These are phyloP conservation scores for Heterotis niloticus DNA, from an alignment of 2,113 vertebrate genomes.

Conservation along the genomic window DNA sequence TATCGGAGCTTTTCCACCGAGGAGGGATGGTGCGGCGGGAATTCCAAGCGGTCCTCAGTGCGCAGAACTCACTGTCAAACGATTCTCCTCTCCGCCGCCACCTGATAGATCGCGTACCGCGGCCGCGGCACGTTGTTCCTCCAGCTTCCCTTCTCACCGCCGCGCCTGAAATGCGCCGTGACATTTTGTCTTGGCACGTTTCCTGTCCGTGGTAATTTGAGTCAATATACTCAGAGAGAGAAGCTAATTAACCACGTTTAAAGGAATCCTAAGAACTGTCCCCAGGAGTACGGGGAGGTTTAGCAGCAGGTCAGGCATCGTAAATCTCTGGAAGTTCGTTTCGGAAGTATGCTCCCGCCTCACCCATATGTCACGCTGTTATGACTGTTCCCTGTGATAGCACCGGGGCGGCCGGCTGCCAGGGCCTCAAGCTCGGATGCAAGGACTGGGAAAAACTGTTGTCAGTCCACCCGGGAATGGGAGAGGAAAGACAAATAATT, in stretches of 20 bases:
- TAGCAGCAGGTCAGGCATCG: conserved; percentile 51
- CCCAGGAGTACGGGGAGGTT: conserved; percentile 44
- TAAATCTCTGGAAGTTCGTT: conserved; percentile 29
- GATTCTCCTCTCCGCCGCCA: background rate
- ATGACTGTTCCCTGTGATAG: background rate
- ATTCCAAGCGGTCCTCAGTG: background rate
- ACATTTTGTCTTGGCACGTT: conserved; percentile 23
- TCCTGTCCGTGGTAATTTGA: conserved; percentile 19
- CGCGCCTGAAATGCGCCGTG: conserved; percentile 6
- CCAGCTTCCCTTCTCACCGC: background rate
- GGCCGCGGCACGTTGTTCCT: background rate
- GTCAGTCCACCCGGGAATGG: background rate
- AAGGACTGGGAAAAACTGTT: background rate
- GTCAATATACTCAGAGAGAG: conserved; percentile 24
- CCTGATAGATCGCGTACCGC: background rate
- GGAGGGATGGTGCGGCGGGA: background rate
- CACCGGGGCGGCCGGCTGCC: too few species aligned
- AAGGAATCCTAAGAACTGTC: conserved; percentile 48
- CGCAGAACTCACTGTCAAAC: background rate
- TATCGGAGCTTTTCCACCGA: background rate
- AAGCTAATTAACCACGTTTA: conserved; percentile 35
- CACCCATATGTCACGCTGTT: conserved; percentile 3
- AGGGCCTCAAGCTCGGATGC: background rate
- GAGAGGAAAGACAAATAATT: background rate
- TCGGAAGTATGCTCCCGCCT: conserved; percentile 30